Percentiles rank a stretch among this genome's conserved stretches.
Evolutionary conservation across 2,888 invertebrate species (phyloP).

Genomic region (Auanema freiburgensis): DNA sequence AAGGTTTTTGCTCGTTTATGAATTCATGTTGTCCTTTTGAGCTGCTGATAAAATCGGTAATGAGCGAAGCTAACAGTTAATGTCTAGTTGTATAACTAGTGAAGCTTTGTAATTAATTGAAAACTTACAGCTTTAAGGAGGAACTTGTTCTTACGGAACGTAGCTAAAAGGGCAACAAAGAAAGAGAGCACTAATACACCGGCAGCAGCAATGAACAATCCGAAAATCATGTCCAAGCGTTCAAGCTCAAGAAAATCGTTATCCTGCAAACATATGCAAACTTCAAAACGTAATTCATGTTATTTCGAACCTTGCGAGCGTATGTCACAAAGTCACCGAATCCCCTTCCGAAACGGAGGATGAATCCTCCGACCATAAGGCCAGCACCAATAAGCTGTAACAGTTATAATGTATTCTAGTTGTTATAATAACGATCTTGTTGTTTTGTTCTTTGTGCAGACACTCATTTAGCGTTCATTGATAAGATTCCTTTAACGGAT

Average conservation of each 20-base stretch:
- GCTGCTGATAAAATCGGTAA: too few relatives aligned
- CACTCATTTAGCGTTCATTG: neutral
- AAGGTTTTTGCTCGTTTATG: too few relatives aligned
- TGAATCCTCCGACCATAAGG: conserved; percentile 39
- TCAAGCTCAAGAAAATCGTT: conserved; percentile 42
- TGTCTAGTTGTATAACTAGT: too few relatives aligned
- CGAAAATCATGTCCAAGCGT: conserved; percentile 39
- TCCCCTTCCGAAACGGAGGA: conserved; percentile 38
- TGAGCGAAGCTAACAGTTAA: too few relatives aligned
- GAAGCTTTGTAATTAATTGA: neutral
- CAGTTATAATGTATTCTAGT: neutral
- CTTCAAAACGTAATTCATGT: neutral
- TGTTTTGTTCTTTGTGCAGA: neutral
- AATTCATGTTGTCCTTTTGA: too few relatives aligned
- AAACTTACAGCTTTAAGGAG: conserved; percentile 28
- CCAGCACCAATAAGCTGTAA: conserved; percentile 31
- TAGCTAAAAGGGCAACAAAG: conserved; percentile 26
- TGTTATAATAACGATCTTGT: neutral
- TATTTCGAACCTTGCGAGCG: conserved; percentile 27
- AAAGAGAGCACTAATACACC: conserved; percentile 35
- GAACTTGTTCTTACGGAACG: conserved; percentile 28
- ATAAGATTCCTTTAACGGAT: neutral
- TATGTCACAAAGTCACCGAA: conserved; percentile 34
- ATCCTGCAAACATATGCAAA: conserved; percentile 17
- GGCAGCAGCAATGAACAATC: conserved; percentile 36